Conservation (phyloP, 1,140 invertebrate species). For the Ganaspis sp. region DNA sequence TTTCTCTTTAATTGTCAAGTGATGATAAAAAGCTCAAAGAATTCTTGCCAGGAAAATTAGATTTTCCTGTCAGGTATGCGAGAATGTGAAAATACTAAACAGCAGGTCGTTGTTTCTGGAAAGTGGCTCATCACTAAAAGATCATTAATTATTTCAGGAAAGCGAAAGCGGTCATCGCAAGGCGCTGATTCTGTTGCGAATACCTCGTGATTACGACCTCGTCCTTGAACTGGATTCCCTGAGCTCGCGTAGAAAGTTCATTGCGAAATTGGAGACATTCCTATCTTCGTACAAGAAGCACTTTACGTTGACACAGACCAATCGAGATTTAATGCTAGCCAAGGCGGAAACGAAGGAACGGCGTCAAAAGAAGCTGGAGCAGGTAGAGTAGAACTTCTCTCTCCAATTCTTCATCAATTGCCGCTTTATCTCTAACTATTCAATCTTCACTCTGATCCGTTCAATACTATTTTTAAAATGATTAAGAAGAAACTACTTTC, state of each 20-base stretch:
- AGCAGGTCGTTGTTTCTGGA: background rate
- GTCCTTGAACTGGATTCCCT: slow-evolving; percentile 95
- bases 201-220: slow-evolving; percentile 95
- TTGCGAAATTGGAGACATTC: slow-evolving; percentile 92
- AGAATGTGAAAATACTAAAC: background rate
- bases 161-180: slow-evolving; percentile 85
- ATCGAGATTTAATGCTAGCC: slow-evolving; percentile 91
- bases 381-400: slow-evolving; percentile 60
- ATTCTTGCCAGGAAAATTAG: background rate
- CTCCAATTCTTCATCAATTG: background rate
- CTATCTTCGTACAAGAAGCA: slow-evolving; percentile 89
- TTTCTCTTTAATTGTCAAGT: slow-evolving; percentile 6
- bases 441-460: background rate
- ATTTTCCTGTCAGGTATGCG: background rate
- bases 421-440: background rate
- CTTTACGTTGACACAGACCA: slow-evolving; percentile 79
- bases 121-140: slow-evolving; percentile 26
- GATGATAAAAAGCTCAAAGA: background rate
- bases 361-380: slow-evolving; percentile 94
- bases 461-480: no score
- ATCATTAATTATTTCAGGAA: slow-evolving; percentile 75
- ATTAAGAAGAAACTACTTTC: no score
- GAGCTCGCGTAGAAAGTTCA: slow-evolving; percentile 89
- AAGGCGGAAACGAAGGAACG: slow-evolving; percentile 97
- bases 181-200: slow-evolving; percentile 89